A percentile compares a stretch with the other conserved stretches of the same genome.
phyloP scores from a whole-genome alignment of 2,888 invertebrate species.

The Dasypogon diadema region DNA sequence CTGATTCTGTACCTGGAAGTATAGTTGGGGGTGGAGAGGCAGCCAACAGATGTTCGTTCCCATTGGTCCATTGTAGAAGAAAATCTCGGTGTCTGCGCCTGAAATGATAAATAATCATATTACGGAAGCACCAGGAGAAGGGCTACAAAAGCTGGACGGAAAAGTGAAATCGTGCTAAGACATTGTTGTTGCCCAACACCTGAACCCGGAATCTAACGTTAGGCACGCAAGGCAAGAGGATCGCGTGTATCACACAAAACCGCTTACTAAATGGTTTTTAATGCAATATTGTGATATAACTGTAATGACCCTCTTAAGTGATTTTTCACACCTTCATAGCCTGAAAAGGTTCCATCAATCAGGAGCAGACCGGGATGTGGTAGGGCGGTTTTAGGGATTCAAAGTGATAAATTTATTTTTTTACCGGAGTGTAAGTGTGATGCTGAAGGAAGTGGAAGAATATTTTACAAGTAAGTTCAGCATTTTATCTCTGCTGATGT shows the following conservation, averaged over 20 bases:
- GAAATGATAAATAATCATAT: constrained; percentile 56
- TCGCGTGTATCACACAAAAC: constrained; percentile 54
- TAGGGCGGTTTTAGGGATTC: neutral
- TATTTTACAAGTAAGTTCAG: neutral
- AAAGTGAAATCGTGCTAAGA: neutral
- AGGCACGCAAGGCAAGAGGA: constrained; percentile 51
- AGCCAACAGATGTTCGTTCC: constrained; percentile 55
- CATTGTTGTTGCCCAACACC: neutral
- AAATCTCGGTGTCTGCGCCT: constrained; percentile 30
- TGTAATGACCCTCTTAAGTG: constrained; percentile 56
- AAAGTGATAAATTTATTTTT: constrained; percentile 11
- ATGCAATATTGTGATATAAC: constrained; percentile 53
- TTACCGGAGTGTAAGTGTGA: too few species aligned
- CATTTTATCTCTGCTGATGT: neutral
- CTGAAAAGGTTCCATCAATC: constrained; percentile 50
- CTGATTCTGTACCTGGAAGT: neutral
- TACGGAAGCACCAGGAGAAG: constrained; percentile 34
- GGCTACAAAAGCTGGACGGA: neutral
- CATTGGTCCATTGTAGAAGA: constrained; percentile 53
- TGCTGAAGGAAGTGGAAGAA: neutral
- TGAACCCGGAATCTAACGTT: neutral
- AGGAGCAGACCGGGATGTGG: neutral
- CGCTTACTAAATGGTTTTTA: constrained; percentile 54
- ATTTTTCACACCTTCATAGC: constrained; percentile 57
- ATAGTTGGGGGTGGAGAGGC: neutral